Conservation (phyloP, 2,797 vertebrate species). For the Xyrichtys novacula region DNA sequence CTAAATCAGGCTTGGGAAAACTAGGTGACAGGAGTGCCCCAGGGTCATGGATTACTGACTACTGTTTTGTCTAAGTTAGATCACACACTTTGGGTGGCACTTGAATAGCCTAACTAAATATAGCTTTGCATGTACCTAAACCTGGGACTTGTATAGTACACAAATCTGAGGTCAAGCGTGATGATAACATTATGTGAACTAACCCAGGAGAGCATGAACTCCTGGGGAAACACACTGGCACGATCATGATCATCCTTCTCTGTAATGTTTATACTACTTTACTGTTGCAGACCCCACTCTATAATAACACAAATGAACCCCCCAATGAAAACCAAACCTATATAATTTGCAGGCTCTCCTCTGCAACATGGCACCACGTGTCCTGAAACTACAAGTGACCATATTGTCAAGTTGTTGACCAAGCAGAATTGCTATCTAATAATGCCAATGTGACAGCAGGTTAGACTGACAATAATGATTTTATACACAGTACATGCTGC, state of each 20-base stretch:
- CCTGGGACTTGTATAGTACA: background rate
- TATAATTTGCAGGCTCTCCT: background rate
- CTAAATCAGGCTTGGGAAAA: slow-evolving; percentile 43
- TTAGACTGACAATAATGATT: too few species aligned
- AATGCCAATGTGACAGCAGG: background rate
- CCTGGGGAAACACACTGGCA: background rate
- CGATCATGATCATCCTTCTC: too few species aligned
- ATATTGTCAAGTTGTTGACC: background rate
- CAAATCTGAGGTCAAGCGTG: slow-evolving; percentile 8
- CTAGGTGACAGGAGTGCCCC: slow-evolving; percentile 30
- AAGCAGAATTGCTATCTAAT: background rate
- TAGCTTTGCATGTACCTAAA: background rate
- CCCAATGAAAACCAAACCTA: background rate
- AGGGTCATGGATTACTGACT: slow-evolving; percentile 35
- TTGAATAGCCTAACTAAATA: slow-evolving; percentile 10
- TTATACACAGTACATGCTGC: background rate
- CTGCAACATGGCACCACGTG: slow-evolving; percentile 5
- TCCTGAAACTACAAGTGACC: background rate
- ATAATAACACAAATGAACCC: background rate
- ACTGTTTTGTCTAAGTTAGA: slow-evolving; percentile 32
- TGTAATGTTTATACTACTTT: background rate
- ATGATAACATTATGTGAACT: background rate
- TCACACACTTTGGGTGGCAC: slow-evolving; percentile 24
- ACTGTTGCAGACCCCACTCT: background rate
- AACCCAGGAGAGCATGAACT: too few species aligned